A percentile compares a stretch with the other conserved stretches of the same genome.
Evolutionary conservation across 2,888 invertebrate species (phyloP).

Genomic region (Drosophila antonietae): DNA sequence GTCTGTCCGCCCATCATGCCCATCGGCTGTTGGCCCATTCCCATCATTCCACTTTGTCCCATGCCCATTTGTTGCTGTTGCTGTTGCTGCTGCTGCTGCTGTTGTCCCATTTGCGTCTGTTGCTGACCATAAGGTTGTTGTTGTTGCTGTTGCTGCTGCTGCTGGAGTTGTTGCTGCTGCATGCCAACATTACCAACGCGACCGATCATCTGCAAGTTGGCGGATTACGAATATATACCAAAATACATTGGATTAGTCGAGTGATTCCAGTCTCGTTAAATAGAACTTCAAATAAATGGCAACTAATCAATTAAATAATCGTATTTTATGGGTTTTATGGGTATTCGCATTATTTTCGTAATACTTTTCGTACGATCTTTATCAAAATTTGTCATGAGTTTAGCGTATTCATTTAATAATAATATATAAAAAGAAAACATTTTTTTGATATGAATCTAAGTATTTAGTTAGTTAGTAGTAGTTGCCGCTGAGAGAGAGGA

Average conservation of each 20-base stretch:
- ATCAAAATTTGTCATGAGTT: conserved; percentile 43
- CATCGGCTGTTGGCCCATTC: conserved; percentile 63
- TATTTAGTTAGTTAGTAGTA: conserved; percentile 24
- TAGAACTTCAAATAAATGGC: conserved; percentile 52
- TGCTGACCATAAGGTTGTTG: conserved; percentile 82
- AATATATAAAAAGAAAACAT: background rate
- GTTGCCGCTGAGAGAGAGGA: conserved; percentile 27
- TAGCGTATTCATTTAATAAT: conserved; percentile 38
- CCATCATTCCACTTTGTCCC: conserved; percentile 64
- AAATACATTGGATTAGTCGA: conserved; percentile 62
- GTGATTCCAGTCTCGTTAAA: conserved; percentile 35
- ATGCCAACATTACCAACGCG: conserved; percentile 85
- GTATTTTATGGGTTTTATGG: conserved; percentile 48
- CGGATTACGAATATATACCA: conserved; percentile 55
- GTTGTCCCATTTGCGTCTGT: conserved; percentile 75
- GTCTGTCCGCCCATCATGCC: conserved; percentile 80
- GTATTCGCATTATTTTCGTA: conserved; percentile 20
- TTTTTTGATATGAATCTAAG: conserved; percentile 35
- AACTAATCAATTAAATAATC: conserved; percentile 70
- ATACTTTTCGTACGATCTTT: conserved; percentile 35
- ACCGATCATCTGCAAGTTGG: conserved; percentile 84
- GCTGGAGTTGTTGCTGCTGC: conserved; percentile 83
- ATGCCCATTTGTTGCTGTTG: conserved; percentile 78
- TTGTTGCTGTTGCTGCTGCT: conserved; percentile 81
- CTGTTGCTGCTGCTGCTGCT: conserved; percentile 76